These are phyloP conservation scores for Xestia sexstrigata DNA, from an alignment of 2,888 invertebrate genomes.

Conservation along the genomic window DNA sequence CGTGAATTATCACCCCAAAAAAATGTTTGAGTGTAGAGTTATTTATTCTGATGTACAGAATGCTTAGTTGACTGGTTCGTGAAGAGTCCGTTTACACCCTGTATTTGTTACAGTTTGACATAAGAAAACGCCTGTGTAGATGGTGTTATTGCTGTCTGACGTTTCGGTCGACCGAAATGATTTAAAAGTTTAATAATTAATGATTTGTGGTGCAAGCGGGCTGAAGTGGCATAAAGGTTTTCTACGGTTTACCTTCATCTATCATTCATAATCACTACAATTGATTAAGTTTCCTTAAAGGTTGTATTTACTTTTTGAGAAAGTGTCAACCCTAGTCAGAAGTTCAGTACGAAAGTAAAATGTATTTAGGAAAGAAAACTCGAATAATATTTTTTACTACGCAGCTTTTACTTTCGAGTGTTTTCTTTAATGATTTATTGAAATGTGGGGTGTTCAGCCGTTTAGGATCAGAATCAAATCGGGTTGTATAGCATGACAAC, in stretches of 20 bases:
- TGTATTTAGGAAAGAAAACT: constrained; percentile 14
- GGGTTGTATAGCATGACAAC: neutral
- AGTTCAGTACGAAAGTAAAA: constrained; percentile 23
- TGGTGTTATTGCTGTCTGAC: neutral
- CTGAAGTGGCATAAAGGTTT: neutral
- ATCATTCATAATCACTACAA: neutral
- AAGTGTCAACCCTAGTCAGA: constrained; percentile 5
- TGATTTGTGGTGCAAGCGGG: neutral
- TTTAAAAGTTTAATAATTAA: neutral
- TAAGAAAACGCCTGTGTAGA: too few species aligned
- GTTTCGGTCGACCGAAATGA: too few species aligned
- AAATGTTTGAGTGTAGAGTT: too few species aligned
- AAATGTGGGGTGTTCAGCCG: neutral
- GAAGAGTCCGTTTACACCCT: too few species aligned
- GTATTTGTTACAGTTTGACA: too few species aligned
- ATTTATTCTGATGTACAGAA: too few species aligned
- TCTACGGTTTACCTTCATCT: neutral
- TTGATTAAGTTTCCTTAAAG: neutral
- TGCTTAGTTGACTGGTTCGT: too few species aligned
- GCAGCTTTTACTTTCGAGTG: neutral
- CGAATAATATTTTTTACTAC: constrained; percentile 18
- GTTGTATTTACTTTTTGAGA: neutral
- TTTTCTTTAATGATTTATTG: too few species aligned
- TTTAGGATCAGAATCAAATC: neutral
- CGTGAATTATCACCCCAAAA: too few species aligned